Percentiles rank a stretch among this genome's conserved stretches.
Conservation (phyloP, 2,113 vertebrate species). For the Oncorhynchus masou region DNA sequence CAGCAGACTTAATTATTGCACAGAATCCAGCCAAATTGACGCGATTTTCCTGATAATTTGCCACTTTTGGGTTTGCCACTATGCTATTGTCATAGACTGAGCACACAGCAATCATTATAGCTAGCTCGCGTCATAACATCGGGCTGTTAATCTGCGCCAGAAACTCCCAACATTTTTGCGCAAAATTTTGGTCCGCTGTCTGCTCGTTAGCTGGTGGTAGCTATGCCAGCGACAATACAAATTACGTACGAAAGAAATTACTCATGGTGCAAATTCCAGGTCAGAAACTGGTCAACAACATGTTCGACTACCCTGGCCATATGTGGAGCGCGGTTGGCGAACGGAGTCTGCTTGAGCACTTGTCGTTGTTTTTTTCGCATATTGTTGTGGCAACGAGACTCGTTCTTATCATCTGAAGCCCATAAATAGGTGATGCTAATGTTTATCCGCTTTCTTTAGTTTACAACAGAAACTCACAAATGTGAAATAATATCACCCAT, state of each 20-base stretch:
- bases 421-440: background rate
- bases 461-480: background rate
- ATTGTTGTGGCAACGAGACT: background rate
- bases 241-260: background rate
- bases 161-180: background rate
- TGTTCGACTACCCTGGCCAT: slow-evolving; percentile 57
- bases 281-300: slow-evolving; percentile 21
- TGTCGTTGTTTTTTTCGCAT: slow-evolving; percentile 56
- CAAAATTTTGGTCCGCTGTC: background rate
- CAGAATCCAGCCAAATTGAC: no score
- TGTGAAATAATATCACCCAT: slow-evolving; percentile 15
- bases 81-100: no score
- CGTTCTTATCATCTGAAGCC: background rate
- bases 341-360: slow-evolving; percentile 65
- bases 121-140: background rate
- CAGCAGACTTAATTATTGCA: no score
- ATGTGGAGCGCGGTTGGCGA: slow-evolving; percentile 59
- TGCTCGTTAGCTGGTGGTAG: background rate
- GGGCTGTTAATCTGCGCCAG: background rate
- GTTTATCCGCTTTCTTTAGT: background rate
- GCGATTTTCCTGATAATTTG: no score
- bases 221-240: no score
- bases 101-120: background rate
- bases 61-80: no score
- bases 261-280: background rate